These are phyloP conservation scores for Ladona fulva DNA, from an alignment of 1,140 invertebrate genomes.

Conservation along the genomic window DNA sequence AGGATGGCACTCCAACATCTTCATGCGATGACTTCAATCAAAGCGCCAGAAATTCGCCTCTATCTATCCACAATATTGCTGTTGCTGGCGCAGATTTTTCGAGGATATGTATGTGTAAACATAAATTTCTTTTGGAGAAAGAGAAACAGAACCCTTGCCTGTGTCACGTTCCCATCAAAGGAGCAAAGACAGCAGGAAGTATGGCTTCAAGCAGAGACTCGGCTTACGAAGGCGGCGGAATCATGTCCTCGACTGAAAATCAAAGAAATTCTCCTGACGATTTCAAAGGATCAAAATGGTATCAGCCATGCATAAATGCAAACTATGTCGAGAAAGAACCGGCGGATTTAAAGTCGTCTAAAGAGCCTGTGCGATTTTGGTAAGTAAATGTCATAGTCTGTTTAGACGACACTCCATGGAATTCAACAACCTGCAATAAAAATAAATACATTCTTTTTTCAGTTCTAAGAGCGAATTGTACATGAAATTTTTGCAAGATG, in stretches of 20 bases:
- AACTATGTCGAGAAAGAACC: too few relatives aligned
- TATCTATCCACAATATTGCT: too few relatives aligned
- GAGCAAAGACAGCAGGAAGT: neutral
- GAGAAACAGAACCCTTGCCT: too few relatives aligned
- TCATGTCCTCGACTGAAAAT: neutral
- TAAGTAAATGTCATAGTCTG: neutral
- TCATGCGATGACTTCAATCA: neutral
- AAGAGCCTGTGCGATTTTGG: neutral
- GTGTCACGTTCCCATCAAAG: neutral
- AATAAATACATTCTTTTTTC: neutral
- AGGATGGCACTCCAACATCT: neutral
- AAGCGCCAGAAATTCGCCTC: neutral
- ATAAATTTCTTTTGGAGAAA: too few relatives aligned
- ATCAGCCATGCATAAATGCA: too few relatives aligned
- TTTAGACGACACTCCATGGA: too few relatives aligned
- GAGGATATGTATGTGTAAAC: too few relatives aligned
- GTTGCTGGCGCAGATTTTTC: too few relatives aligned
- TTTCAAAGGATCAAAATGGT: too few relatives aligned
- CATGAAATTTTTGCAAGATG: neutral
- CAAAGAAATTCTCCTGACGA: neutral
- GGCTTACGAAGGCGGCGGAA: neutral
- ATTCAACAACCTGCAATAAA: neutral
- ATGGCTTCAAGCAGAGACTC: neutral
- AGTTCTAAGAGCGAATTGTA: neutral
- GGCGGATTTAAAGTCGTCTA: neutral